Base-by-base conservation (phyloP, 1,140 invertebrate species). In the Chironomus tepperi region DNA sequence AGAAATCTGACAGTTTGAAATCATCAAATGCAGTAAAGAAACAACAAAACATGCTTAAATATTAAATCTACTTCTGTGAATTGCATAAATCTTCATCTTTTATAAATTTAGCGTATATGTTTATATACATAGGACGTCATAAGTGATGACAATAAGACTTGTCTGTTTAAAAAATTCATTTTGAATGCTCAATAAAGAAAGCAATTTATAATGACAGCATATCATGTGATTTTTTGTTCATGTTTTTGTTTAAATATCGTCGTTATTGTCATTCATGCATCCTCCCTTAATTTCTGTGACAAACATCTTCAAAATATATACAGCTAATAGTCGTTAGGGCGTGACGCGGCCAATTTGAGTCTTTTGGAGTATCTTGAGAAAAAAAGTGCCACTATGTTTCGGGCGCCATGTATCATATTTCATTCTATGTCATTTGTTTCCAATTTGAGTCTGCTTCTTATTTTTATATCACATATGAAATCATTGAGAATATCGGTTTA, bases 311-410 rank as follows among this genome's bases (percentile, higher is more conserved):
- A 18, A 18, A 9, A 70, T 18, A 19, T n/a, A 16, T n/a, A 70
- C 7, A 67, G 64, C 64, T 67, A 19, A 67, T 67, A 15, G 64
- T 67, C 16, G 64, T 18, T 7, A 18, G 16, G 64, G 64, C 64
- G 64, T 67, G 64, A 67, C 64, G 65, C n/a, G 65, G 16, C 65
- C 19, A 70, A 21, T 70, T 70, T 70, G 65, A 70, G 18, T 18
- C 10, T 70, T 70, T 1, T 7, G 18, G 16, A 70, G 16, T 18
- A 57, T n/a, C 9, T n/a, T 12, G 10, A 57, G 47, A 12, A 12
- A 12, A n/a, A 12, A 10, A 57, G 18, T 70, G n/a, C 65, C 16
- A 70, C 65, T 19, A 70, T 19, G 9, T 8, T 70, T 19, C 16
- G 16, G 65, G 65, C 65, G 65, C 65, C 65, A 70, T 8, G 18